Percentiles rank a stretch among this genome's conserved stretches.
Conservation (phyloP, 2,888 invertebrate genomes). For the Dendrolimus houi region DNA sequence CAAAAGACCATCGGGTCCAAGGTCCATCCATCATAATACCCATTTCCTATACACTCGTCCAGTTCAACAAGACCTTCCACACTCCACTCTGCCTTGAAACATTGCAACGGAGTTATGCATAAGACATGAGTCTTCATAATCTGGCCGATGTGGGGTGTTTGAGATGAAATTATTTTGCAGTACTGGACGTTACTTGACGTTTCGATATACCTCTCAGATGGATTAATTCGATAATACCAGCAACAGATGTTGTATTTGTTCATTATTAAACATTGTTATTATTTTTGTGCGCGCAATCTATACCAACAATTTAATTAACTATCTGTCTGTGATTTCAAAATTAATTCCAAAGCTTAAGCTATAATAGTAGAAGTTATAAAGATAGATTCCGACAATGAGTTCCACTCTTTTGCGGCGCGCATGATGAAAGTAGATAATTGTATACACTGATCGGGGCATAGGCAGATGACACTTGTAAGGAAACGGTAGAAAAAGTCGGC, state of each 20-base stretch:
- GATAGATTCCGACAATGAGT: too few relatives aligned
- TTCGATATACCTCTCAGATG: slow-evolving; percentile 72
- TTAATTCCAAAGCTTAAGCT: too few relatives aligned
- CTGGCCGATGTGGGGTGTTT: slow-evolving; percentile 24
- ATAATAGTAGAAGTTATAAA: too few relatives aligned
- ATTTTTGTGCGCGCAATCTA: background rate
- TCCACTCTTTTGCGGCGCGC: too few relatives aligned
- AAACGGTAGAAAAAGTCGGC: too few relatives aligned
- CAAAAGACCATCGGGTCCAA: slow-evolving; percentile 62
- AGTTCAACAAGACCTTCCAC: slow-evolving; percentile 23
- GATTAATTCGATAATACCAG: slow-evolving; percentile 71
- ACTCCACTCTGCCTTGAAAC: slow-evolving; percentile 1
- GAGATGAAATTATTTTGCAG: slow-evolving; percentile 65
- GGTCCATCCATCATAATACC: slow-evolving; percentile 63
- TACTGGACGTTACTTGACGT: slow-evolving; percentile 52
- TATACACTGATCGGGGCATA: too few relatives aligned
- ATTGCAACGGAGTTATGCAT: background rate
- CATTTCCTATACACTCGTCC: slow-evolving; percentile 38
- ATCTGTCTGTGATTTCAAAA: too few relatives aligned
- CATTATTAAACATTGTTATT: slow-evolving; percentile 9
- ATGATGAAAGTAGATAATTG: too few relatives aligned
- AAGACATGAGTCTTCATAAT: background rate
- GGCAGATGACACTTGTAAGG: too few relatives aligned
- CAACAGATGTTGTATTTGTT: slow-evolving; percentile 53
- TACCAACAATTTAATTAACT: too few relatives aligned